Percentiles rank a stretch among this genome's conserved stretches.
These are phyloP conservation scores for Nylanderia fulva DNA, from an alignment of 1,140 invertebrate species.

Conservation along the genomic window DNA sequence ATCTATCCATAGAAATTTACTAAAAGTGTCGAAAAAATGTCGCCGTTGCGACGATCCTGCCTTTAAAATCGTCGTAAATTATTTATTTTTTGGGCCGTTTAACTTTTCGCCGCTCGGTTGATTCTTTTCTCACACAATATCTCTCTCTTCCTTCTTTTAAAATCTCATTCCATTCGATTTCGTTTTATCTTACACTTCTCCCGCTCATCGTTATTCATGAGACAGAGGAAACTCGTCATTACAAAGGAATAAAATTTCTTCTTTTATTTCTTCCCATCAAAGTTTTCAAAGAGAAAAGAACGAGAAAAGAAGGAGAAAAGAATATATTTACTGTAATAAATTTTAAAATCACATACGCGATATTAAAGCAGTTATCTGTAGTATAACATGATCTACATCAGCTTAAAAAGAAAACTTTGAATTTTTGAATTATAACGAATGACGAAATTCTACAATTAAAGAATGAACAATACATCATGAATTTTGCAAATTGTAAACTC, in stretches of 20 bases:
- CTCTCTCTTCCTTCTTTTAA: slow-evolving; percentile 12
- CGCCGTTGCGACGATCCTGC: not conserved
- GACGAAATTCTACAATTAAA: too few relatives aligned
- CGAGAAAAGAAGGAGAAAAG: not conserved
- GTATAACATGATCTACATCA: not conserved
- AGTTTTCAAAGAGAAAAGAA: not conserved
- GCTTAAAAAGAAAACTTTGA: not conserved
- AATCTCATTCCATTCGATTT: not conserved
- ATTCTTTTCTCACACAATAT: not conserved
- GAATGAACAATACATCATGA: too few relatives aligned
- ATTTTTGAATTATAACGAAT: too few relatives aligned
- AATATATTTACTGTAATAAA: slow-evolving; percentile 7
- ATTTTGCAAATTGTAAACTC: too few relatives aligned
- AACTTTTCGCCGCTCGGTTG: slow-evolving; percentile 18
- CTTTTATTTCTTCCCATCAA: not conserved
- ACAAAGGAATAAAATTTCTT: slow-evolving; percentile 16
- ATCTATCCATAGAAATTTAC: slow-evolving; percentile 2
- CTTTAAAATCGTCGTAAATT: slow-evolving; percentile 16
- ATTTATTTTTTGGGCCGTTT: slow-evolving; percentile 15
- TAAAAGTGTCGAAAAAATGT: not conserved
- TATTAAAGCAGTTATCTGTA: not conserved
- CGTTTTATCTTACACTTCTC: not conserved
- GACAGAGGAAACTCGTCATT: slow-evolving; percentile 24
- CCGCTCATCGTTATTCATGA: slow-evolving; percentile 34
- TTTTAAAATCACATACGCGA: not conserved